Conservation (phyloP, 2,888 invertebrate species). For the Aporophyla nigra region DNA sequence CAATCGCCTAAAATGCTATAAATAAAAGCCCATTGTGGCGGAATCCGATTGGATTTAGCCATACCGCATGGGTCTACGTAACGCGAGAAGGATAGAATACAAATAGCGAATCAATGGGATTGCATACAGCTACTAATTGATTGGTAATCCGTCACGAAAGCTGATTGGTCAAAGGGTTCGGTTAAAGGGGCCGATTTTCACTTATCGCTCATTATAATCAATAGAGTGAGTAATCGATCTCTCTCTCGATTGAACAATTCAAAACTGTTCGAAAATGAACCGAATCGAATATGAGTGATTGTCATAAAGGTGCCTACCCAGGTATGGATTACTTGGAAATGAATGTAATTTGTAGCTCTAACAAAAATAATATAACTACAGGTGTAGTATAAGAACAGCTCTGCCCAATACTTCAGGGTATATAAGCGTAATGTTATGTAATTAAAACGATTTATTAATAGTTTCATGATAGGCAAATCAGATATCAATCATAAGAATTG, state of each 20-base stretch:
- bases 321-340: background rate
- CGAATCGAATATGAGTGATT: background rate
- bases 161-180: constrained; percentile 65
- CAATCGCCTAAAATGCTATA: constrained; percentile 73
- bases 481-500: background rate
- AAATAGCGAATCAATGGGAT: constrained; percentile 72
- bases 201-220: constrained; percentile 31
- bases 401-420: too few species aligned
- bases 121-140: constrained; percentile 77
- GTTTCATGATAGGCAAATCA: background rate
- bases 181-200: constrained; percentile 29
- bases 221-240: background rate
- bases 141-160: constrained; percentile 75
- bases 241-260: background rate
- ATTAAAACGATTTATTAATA: too few species aligned
- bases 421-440: too few species aligned
- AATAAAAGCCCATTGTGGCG: constrained; percentile 72
- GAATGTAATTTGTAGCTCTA: too few species aligned
- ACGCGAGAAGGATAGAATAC: constrained; percentile 62
- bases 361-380: too few species aligned
- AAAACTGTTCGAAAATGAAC: background rate
- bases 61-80: constrained; percentile 55
- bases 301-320: too few species aligned
- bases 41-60: constrained; percentile 68
- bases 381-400: too few species aligned